A percentile compares a stretch with the other conserved stretches of the same genome.
phyloP scores from a whole-genome alignment of 2,113 vertebrate species.

The Archocentrus centrarchus region DNA sequence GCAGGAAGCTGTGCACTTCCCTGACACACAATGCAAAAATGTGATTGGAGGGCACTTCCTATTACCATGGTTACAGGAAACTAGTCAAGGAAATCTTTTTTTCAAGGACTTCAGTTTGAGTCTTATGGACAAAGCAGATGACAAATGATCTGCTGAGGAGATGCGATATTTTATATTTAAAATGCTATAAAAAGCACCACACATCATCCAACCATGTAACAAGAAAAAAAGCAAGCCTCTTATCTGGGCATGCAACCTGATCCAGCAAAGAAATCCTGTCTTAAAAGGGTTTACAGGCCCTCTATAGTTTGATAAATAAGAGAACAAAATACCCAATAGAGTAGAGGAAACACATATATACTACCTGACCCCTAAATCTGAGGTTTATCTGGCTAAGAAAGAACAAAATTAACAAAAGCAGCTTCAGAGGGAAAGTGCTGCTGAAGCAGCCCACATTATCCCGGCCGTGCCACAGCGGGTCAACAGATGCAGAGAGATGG shows the following conservation, averaged over 20 bases:
- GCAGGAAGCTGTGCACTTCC: constrained; percentile 79
- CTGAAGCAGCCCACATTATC: constrained; percentile 6
- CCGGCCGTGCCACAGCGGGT: constrained; percentile 16
- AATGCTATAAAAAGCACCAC: neutral
- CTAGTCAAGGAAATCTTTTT: constrained; percentile 65
- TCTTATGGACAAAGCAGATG: neutral
- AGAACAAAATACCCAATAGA: neutral
- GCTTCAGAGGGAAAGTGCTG: constrained; percentile 18
- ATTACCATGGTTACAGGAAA: constrained; percentile 81
- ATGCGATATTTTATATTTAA: neutral
- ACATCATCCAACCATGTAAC: neutral
- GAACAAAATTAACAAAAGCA: constrained; percentile 20
- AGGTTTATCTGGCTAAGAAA: constrained; percentile 18
- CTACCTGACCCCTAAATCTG: neutral
- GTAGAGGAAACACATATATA: neutral
- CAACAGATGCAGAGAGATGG: constrained; percentile 51
- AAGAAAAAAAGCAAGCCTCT: neutral
- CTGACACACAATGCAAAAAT: constrained; percentile 24
- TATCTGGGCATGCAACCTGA: neutral
- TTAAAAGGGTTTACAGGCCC: neutral
- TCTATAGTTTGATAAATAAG: constrained; percentile 9
- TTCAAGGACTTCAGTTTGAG: constrained; percentile 21
- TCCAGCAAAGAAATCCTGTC: neutral
- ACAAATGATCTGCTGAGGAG: neutral
- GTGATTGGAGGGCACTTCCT: constrained; percentile 72